Evolutionary conservation across 2,888 invertebrate genomes (phyloP).

Genomic region (Cyaniris semiargus): DNA sequence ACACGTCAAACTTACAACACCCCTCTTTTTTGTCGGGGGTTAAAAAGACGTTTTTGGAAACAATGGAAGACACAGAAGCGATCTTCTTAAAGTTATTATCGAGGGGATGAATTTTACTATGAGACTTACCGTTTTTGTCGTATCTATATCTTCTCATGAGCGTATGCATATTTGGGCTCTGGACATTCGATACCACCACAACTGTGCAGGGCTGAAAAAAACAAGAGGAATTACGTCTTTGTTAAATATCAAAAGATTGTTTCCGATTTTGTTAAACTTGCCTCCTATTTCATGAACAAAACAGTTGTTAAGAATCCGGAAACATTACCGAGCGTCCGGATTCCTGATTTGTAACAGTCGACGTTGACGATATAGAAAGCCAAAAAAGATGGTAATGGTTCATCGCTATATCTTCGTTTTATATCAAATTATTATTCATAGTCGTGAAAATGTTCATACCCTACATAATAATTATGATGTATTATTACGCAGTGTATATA

Average conservation of each 20-base stretch:
- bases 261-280: neutral
- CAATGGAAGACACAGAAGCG: neutral
- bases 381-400: neutral
- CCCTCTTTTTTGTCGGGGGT: too few relatives aligned
- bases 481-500: too few relatives aligned
- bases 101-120: neutral
- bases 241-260: neutral
- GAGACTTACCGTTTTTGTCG: slow-evolving; percentile 59
- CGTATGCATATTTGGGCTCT: slow-evolving; percentile 64
- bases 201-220: slow-evolving; percentile 64
- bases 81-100: neutral
- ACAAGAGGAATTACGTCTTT: neutral
- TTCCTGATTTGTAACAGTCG: neutral
- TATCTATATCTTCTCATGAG: slow-evolving; percentile 70
- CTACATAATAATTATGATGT: neutral
- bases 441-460: neutral
- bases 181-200: slow-evolving; percentile 64
- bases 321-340: neutral
- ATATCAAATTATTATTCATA: neutral
- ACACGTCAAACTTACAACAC: too few relatives aligned
- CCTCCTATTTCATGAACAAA: neutral
- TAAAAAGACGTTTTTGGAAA: too few relatives aligned
- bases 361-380: neutral
- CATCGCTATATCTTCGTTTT: neutral
- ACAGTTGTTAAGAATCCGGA: neutral